Conservation (phyloP, 2,113 vertebrate species). For the Paraplagusia blochii region DNA sequence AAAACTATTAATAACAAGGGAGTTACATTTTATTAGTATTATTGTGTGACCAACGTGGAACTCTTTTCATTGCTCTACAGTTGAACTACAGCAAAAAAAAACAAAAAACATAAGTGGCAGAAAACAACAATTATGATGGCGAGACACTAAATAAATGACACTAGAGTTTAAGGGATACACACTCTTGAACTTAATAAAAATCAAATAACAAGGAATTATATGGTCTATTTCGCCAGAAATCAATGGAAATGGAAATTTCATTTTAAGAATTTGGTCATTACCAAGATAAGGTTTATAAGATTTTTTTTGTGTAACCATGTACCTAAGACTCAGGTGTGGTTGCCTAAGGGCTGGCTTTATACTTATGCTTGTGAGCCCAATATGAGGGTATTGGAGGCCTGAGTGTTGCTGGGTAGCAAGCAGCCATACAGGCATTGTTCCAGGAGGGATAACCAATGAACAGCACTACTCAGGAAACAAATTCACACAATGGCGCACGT, state of each 20-base stretch:
- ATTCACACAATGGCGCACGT: constrained; percentile 74
- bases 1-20: constrained; percentile 9
- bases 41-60: no score
- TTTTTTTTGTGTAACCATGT: not conserved
- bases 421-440: constrained; percentile 49
- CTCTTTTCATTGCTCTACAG: no score
- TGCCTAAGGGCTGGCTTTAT: constrained; percentile 10
- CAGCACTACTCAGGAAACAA: constrained; percentile 73
- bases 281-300: not conserved
- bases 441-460: constrained; percentile 67
- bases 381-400: constrained; percentile 44
- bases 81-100: no score
- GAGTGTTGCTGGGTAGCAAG: constrained; percentile 50
- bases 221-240: no score
- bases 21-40: not conserved
- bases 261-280: no score
- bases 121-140: no score
- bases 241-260: no score
- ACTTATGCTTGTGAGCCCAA: constrained; percentile 9
- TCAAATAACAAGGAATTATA: no score
- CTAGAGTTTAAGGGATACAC: no score
- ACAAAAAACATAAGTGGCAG: no score
- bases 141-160: no score
- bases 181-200: no score
- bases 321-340: constrained; percentile 3